A percentile compares a stretch with the other conserved stretches of the same genome.
These are phyloP conservation scores for Fulmarus glacialis DNA, from an alignment of 2,113 vertebrate genomes.

Conservation along the genomic window DNA sequence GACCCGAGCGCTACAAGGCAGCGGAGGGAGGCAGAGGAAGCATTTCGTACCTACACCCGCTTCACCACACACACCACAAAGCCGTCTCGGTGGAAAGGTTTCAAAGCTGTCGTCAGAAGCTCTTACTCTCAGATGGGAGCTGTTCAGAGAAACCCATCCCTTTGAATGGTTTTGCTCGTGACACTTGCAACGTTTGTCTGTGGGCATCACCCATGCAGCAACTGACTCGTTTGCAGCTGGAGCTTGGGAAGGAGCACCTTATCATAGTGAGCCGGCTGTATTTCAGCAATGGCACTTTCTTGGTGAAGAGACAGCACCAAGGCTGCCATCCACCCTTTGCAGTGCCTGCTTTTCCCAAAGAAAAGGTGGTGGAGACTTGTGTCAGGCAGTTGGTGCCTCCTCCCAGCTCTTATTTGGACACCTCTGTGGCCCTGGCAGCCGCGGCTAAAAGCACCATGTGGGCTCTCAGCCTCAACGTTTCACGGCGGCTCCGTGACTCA, in stretches of 20 bases:
- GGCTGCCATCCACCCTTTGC: not conserved
- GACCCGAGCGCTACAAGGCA: not conserved
- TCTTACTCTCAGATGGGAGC: not conserved
- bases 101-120: not conserved
- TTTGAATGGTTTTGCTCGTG: not conserved
- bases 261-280: rapidly evolving
- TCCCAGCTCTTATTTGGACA: not conserved
- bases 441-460: not conserved
- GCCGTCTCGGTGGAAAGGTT: not conserved
- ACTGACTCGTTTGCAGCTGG: rapidly evolving
- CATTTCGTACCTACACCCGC: not conserved
- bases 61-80: not conserved
- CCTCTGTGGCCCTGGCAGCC: not conserved
- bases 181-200: rapidly evolving
- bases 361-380: not conserved
- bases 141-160: not conserved
- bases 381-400: not conserved
- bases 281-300: not conserved
- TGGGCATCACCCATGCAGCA: not conserved
- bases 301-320: not conserved
- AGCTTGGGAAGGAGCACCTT: not conserved
- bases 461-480: not conserved
- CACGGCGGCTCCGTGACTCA: rapidly evolving
- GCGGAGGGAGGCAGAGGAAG: not conserved
- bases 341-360: not conserved